Conservation (phyloP, 2,797 vertebrate genomes). For the Tenualosa ilisha region DNA sequence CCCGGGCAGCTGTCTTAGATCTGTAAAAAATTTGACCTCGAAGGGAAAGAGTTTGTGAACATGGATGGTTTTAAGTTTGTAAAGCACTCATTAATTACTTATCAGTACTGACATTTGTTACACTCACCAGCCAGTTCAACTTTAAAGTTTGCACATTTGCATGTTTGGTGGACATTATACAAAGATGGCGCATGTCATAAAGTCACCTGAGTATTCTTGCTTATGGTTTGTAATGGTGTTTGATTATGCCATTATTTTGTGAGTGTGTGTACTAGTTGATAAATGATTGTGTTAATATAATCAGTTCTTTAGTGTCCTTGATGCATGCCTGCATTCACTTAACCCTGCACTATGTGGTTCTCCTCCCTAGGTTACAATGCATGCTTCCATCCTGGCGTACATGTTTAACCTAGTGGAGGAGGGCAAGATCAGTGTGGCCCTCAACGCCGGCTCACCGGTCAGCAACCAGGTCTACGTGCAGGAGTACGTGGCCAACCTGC, state of each 20-base stretch:
- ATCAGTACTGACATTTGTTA: too few species aligned
- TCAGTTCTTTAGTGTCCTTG: neutral
- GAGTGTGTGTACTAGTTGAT: too few species aligned
- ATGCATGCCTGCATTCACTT: neutral
- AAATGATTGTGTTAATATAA: neutral
- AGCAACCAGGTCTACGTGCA: constrained; percentile 89
- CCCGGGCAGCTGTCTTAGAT: neutral
- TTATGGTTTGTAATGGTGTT: too few species aligned
- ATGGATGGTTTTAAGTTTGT: neutral
- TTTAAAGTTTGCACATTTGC: too few species aligned
- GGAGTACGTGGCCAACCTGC: constrained; percentile 88
- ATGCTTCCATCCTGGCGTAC: constrained; percentile 89
- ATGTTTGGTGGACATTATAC: too few species aligned
- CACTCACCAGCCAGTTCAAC: too few species aligned
- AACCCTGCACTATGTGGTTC: neutral
- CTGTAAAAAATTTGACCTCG: neutral
- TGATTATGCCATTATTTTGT: too few species aligned
- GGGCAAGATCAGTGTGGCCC: constrained; percentile 84
- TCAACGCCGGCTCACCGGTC: constrained; percentile 80
- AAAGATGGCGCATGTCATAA: too few species aligned
- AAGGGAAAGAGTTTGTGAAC: neutral
- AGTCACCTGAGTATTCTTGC: too few species aligned
- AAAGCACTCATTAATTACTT: too few species aligned
- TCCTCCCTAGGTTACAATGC: constrained; percentile 83
- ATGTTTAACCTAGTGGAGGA: constrained; percentile 93